Evolutionary conservation across 1,140 invertebrate species (phyloP).

Genomic region (Papilio aristodemus): DNA sequence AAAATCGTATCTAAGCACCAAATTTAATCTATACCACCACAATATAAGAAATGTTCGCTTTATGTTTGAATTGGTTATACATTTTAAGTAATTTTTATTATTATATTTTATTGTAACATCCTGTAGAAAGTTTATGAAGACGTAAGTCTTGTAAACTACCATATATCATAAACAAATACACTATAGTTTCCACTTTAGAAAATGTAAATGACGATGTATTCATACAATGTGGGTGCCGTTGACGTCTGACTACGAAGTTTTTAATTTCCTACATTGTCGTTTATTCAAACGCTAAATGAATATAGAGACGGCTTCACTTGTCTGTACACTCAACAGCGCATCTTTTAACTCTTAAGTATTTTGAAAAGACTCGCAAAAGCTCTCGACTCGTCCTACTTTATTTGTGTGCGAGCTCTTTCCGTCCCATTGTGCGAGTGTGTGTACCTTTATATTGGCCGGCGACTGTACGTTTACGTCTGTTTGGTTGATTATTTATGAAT

Average conservation of each 20-base stretch:
- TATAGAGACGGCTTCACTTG: slow-evolving; percentile 13
- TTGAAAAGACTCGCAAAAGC: slow-evolving; percentile 24
- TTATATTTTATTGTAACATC: not conserved
- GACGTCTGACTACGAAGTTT: not conserved
- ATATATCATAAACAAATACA: slow-evolving; percentile 13
- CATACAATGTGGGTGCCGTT: not conserved
- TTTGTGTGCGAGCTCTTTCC: slow-evolving; percentile 26
- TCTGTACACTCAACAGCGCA: slow-evolving; percentile 4
- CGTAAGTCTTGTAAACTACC: not conserved
- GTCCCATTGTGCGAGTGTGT: slow-evolving; percentile 5
- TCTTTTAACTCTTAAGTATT: slow-evolving; percentile 30
- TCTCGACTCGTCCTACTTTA: slow-evolving; percentile 29
- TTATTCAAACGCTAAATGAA: slow-evolving; percentile 24
- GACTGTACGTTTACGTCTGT: not conserved
- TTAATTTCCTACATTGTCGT: slow-evolving; percentile 14
- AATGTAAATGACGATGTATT: not conserved
- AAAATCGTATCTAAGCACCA: no score
- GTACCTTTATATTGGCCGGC: slow-evolving; percentile 8
- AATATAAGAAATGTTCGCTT: no score
- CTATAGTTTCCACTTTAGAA: not conserved
- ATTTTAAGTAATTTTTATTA: no score
- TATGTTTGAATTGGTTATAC: no score
- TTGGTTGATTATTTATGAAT: slow-evolving; percentile 6
- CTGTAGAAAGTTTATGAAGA: not conserved
- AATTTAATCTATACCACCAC: no score